phyloP scores from a whole-genome alignment of 2,888 invertebrate species.

The Anoncus sp. region DNA sequence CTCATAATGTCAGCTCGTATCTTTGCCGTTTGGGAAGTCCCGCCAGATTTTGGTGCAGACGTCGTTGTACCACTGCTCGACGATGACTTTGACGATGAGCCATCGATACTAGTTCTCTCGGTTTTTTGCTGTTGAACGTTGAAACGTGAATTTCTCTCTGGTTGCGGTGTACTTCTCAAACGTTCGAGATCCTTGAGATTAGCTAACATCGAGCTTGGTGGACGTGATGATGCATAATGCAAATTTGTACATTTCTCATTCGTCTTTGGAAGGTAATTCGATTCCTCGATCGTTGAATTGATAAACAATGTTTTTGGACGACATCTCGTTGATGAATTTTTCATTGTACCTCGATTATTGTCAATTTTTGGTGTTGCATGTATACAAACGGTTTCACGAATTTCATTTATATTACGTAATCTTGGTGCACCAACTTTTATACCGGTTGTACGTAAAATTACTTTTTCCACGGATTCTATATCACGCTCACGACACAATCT shows the following conservation, averaged over 20 bases:
- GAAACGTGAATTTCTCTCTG: slow-evolving; percentile 63
- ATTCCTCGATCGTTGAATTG: slow-evolving; percentile 22
- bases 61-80: no score
- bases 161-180: slow-evolving; percentile 72
- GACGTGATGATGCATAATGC: slow-evolving; percentile 49
- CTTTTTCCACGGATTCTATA: slow-evolving; percentile 74
- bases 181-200: slow-evolving; percentile 77
- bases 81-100: slow-evolving; percentile 13
- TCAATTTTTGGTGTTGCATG: slow-evolving; percentile 64
- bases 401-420: slow-evolving; percentile 77
- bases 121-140: neutral
- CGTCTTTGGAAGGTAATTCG: neutral
- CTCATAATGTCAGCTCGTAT: slow-evolving; percentile 76
- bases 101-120: slow-evolving; percentile 25
- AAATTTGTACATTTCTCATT: slow-evolving; percentile 17
- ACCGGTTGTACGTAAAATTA: slow-evolving; percentile 73
- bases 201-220: slow-evolving; percentile 75
- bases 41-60: no score
- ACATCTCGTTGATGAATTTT: neutral
- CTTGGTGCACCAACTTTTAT: slow-evolving; percentile 75
- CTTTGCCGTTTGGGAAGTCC: slow-evolving; percentile 70
- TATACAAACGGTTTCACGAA: slow-evolving; percentile 74
- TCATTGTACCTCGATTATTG: neutral
- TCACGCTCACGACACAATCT: slow-evolving; percentile 73
- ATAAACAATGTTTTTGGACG: slow-evolving; percentile 25